Percentiles rank a stretch among this genome's conserved stretches.
These are phyloP conservation scores for Paramormyrops hopkinsi DNA, from an alignment of 2,797 vertebrate species.

Conservation along the genomic window DNA sequence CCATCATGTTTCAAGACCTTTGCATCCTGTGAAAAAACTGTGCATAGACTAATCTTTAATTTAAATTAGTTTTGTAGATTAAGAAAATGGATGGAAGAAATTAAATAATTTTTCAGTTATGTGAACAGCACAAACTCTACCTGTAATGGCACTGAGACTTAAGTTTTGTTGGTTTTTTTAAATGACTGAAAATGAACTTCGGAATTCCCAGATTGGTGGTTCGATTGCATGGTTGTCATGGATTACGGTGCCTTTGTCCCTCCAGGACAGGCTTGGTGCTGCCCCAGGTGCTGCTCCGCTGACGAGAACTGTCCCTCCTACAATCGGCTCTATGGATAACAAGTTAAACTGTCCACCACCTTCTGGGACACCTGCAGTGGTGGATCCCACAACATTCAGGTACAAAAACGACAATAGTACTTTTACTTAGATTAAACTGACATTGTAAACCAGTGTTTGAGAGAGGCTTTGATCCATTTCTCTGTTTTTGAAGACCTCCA, in stretches of 20 bases:
- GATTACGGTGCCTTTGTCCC: background rate
- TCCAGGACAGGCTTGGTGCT: conserved; percentile 67
- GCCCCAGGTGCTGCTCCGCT: conserved; percentile 44
- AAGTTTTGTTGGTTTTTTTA: background rate
- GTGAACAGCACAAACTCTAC: background rate
- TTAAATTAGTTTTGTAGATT: background rate
- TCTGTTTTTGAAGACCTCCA: conserved; percentile 59
- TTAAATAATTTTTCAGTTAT: background rate
- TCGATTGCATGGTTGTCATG: background rate
- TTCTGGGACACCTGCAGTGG: conserved; percentile 64
- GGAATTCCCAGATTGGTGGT: background rate
- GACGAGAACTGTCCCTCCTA: conserved; percentile 62
- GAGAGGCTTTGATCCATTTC: background rate
- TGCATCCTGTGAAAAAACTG: background rate
- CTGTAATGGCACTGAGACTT: background rate
- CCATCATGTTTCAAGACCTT: too few species aligned
- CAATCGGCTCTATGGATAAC: conserved; percentile 67
- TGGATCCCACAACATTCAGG: conserved; percentile 71
- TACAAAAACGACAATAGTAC: conserved; percentile 25
- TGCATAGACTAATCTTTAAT: background rate
- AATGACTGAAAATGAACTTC: background rate
- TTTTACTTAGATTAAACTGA: background rate
- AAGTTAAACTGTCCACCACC: conserved; percentile 70
- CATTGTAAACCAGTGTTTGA: background rate
- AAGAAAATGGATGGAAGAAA: background rate